phyloP scores from a whole-genome alignment of 2,888 invertebrate genomes.

The Eilema griseolum region DNA sequence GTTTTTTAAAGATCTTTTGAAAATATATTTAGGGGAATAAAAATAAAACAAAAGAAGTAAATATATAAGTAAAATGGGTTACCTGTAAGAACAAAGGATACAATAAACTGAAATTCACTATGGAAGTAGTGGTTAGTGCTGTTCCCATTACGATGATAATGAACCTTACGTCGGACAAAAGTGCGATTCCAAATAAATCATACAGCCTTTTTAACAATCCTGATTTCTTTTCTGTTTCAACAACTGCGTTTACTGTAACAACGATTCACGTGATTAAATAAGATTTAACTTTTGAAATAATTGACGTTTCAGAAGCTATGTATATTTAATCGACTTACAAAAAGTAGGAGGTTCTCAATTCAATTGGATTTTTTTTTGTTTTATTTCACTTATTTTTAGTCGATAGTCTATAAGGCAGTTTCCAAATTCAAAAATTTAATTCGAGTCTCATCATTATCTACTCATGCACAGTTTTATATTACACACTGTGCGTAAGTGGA shows the following conservation, averaged over 20 bases:
- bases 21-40: not conserved
- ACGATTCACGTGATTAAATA: not conserved
- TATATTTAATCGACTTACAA: no score
- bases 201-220: slow-evolving; percentile 67
- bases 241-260: slow-evolving; percentile 2
- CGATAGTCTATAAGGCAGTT: not conserved
- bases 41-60: not conserved
- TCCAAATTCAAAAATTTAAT: not conserved
- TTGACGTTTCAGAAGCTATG: not conserved
- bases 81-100: slow-evolving; percentile 90
- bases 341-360: no score
- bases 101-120: slow-evolving; percentile 90
- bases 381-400: not conserved
- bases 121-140: slow-evolving; percentile 89
- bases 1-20: not conserved
- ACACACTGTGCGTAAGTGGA: not conserved
- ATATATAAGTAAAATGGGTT: slow-evolving; percentile 30
- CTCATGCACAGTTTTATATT: no score
- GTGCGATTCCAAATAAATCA: slow-evolving; percentile 88
- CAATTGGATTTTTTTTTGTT: no score
- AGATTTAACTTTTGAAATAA: not conserved
- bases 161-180: slow-evolving; percentile 88
- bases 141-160: slow-evolving; percentile 90
- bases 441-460: no score
- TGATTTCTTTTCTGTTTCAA: slow-evolving; percentile 45